These are phyloP conservation scores for Thaumatotibia leucotreta DNA, from an alignment of 1,140 invertebrate genomes.

Conservation along the genomic window DNA sequence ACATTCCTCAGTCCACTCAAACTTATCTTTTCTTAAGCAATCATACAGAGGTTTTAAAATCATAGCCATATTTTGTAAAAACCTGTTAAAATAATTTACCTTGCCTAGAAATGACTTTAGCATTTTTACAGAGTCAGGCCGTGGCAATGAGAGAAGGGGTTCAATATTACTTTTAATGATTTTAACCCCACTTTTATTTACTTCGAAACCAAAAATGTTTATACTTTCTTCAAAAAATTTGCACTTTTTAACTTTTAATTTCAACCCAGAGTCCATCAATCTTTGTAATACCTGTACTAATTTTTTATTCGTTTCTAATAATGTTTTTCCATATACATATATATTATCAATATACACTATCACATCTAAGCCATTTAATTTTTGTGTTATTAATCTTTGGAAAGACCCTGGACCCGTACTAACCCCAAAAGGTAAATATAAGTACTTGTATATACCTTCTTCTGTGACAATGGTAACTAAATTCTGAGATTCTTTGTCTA, in stretches of 20 bases:
- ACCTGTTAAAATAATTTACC: conserved; percentile 50
- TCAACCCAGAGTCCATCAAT: conserved; percentile 27
- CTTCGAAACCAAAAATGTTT: conserved; percentile 52
- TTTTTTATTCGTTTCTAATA: conserved; percentile 29
- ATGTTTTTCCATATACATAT: conserved; percentile 29
- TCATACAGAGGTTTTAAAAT: conserved; percentile 25
- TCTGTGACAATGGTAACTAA: conserved; percentile 53
- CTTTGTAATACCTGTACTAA: conserved; percentile 12
- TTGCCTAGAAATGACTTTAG: conserved; percentile 55
- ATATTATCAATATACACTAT: conserved; percentile 50
- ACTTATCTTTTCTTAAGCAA: conserved; percentile 22
- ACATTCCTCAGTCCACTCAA: conserved; percentile 23
- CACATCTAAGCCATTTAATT: conserved; percentile 30
- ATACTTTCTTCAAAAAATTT: conserved; percentile 33
- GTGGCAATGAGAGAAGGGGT: conserved; percentile 35
- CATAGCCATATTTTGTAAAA: conserved; percentile 24
- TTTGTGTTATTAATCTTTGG: conserved; percentile 37
- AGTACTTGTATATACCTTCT: conserved; percentile 42
- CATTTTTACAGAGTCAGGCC: conserved; percentile 39
- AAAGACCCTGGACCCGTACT: conserved; percentile 47
- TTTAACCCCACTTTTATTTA: conserved; percentile 44
- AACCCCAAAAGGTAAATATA: conserved; percentile 40
- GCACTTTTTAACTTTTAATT: conserved; percentile 39
- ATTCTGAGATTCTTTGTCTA: conserved; percentile 36
- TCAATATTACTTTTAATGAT: conserved; percentile 50